These are phyloP conservation scores for Falco concolor DNA, from an alignment of 2,797 vertebrate species.

Conservation along the genomic window DNA sequence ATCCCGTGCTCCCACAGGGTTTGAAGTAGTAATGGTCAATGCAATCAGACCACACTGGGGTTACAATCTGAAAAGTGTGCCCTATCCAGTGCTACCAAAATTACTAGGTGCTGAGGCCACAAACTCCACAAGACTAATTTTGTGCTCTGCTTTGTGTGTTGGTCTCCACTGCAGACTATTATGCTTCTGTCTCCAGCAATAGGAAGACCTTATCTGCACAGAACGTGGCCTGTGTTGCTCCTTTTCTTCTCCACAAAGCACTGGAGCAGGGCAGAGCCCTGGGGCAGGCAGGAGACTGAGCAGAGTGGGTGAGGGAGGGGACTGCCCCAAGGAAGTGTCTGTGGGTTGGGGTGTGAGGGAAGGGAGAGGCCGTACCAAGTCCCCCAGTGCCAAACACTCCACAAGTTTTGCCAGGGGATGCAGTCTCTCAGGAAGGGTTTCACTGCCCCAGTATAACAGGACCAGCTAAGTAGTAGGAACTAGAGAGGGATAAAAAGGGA, in stretches of 20 bases:
- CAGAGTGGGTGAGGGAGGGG: background rate
- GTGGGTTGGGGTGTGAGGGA: background rate
- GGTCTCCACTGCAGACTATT: background rate
- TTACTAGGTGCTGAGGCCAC: background rate
- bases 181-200: background rate
- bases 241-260: background rate
- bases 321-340: background rate
- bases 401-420: background rate
- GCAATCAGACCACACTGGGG: background rate
- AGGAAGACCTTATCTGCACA: background rate
- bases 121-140: background rate
- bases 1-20: background rate
- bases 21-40: background rate
- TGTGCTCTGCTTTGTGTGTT: background rate
- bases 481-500: background rate
- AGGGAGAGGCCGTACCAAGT: background rate
- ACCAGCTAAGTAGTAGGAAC: background rate
- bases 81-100: background rate
- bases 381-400: background rate
- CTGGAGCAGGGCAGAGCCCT: background rate
- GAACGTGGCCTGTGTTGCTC: background rate
- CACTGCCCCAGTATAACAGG: background rate
- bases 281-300: background rate
- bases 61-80: background rate
- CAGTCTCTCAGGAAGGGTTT: background rate